Evolutionary conservation across 2,113 vertebrate species (phyloP), one percentile per base, ranked within the genome.

Genomic region (Ochotona curzoniae): DNA sequence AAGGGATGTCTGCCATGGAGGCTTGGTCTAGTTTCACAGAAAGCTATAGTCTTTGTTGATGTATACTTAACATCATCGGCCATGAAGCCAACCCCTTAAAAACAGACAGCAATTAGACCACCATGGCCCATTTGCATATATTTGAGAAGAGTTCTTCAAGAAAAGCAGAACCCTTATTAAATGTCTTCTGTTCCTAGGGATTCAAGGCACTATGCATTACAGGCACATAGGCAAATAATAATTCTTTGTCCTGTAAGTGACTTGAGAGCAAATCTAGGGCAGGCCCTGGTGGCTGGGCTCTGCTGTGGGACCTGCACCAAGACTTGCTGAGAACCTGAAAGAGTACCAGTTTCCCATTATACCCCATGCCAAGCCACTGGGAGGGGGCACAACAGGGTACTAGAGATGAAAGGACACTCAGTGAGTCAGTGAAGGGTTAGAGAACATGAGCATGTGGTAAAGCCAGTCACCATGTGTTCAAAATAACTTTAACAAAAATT

Each of bases 361-460:
- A 12, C 54, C 66, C n/a, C 30, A 49, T 84, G 93, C 91, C 90
- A 95, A 79, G 74, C 69, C 93, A 38, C 15, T 0, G 0, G 54
- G 71, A 92, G 38, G 61, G 47, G 67, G 73, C 69, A 95, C 93
- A 81, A 94, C 87, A 94, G 87, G 80, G 94, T 96, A 95, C n/a
- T 87, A 89, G 95, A 94, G 96, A 93, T 95, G 94, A 95, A 95
- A 94, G 93, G 93, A 94, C 73, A 87, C 38, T 93, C 89, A 84
- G 89, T 71, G 81, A 96, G 35, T 89, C 89, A 92, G 69, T 28
- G 25, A 95, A 44, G 70, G 84, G 92, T 89, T 95, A 95, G 90
- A 93, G 94, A 95, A 92, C 87, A 96, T 0, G 3, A 87, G 94
- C 95, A 93, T 96, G 95, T 96, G 93, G 95, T 92, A 95, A 66